Conservation (phyloP, 2,888 invertebrate genomes). For the Lasiommata megera region DNA sequence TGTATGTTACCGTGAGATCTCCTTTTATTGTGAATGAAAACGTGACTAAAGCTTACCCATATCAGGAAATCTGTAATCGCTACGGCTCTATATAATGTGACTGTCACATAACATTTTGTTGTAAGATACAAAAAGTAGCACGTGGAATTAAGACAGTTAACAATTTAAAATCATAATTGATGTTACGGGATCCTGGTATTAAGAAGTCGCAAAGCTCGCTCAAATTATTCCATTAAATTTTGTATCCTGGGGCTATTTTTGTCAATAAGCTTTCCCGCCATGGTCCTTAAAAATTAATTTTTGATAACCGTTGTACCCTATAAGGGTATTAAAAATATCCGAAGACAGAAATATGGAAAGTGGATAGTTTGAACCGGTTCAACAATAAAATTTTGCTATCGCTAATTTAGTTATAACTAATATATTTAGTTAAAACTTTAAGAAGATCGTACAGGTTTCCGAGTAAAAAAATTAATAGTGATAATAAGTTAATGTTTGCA, state of each 20-base stretch:
- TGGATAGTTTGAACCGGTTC: too few species aligned
- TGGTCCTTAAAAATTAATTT: background rate
- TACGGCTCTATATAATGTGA: slow-evolving; percentile 3
- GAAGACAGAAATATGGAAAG: too few species aligned
- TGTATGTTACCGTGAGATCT: background rate
- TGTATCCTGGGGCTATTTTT: background rate
- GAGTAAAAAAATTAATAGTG: too few species aligned
- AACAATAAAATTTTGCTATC: too few species aligned
- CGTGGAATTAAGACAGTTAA: background rate
- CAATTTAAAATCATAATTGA: background rate
- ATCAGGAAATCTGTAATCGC: slow-evolving; percentile 31
- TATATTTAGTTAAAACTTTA: too few species aligned
- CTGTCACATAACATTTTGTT: background rate
- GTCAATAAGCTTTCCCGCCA: background rate
- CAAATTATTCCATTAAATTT: background rate
- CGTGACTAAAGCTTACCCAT: slow-evolving; percentile 28
- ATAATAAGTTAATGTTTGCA: too few species aligned
- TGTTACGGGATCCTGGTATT: background rate
- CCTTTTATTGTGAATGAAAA: slow-evolving; percentile 22
- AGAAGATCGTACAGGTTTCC: too few species aligned
- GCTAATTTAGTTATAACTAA: too few species aligned
- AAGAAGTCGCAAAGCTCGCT: background rate
- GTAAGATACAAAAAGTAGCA: background rate
- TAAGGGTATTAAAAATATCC: too few species aligned
- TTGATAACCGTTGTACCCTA: background rate